These are phyloP conservation scores for Leptopilina myrica DNA, from an alignment of 2,888 invertebrate species.

Conservation along the genomic window DNA sequence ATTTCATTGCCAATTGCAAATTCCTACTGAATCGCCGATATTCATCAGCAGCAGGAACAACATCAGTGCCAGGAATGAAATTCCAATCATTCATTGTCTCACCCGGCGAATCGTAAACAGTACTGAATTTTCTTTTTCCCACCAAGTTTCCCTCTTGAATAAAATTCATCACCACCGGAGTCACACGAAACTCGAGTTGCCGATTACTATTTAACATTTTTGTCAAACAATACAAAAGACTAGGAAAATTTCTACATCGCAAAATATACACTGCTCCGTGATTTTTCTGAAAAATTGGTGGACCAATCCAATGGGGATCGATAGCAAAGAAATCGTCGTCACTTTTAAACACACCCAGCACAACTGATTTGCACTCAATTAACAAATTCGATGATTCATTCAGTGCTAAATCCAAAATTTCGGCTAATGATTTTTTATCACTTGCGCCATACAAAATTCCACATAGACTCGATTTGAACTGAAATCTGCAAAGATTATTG, in stretches of 20 bases:
- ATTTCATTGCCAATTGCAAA: slow-evolving; percentile 55
- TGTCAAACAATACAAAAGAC: slow-evolving; percentile 66
- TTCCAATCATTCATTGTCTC: slow-evolving; percentile 42
- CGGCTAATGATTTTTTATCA: slow-evolving; percentile 57
- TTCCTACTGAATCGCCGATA: slow-evolving; percentile 60
- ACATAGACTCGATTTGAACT: slow-evolving; percentile 62
- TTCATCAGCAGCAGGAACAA: slow-evolving; percentile 60
- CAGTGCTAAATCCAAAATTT: slow-evolving; percentile 57
- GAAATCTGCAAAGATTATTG: slow-evolving; percentile 69
- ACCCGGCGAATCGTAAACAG: slow-evolving; percentile 55
- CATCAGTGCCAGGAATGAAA: slow-evolving; percentile 58
- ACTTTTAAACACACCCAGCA: slow-evolving; percentile 60
- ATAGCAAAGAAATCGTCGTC: slow-evolving; percentile 67
- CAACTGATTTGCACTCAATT: slow-evolving; percentile 67
- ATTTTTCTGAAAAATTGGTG: slow-evolving; percentile 67
- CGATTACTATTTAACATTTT: slow-evolving; percentile 72
- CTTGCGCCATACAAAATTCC: slow-evolving; percentile 66
- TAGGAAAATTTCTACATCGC: slow-evolving; percentile 67
- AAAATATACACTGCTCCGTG: slow-evolving; percentile 70
- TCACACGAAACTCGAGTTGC: slow-evolving; percentile 64
- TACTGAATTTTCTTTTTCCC: too few relatives aligned
- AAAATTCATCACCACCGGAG: slow-evolving; percentile 62
- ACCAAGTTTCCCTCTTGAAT: slow-evolving; percentile 45
- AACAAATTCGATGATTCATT: slow-evolving; percentile 62
- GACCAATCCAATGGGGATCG: slow-evolving; percentile 71